phyloP scores from a whole-genome alignment of 2,888 invertebrate species.

The Diplazon laetatorius region DNA sequence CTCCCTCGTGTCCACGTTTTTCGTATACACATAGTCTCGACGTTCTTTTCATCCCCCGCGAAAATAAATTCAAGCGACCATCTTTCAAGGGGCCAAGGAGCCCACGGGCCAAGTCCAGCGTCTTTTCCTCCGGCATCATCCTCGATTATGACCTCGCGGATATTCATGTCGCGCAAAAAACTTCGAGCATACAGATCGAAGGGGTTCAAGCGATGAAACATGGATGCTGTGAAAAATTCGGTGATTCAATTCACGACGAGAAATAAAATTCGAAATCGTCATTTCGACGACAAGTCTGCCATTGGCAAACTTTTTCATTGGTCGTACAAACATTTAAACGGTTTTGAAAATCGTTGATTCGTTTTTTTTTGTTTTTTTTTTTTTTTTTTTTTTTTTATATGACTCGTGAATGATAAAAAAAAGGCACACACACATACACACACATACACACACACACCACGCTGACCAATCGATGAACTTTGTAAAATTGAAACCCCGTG shows the following conservation, averaged over 20 bases:
- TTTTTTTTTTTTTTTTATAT: too few relatives aligned
- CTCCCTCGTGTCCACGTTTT: slow-evolving; percentile 17
- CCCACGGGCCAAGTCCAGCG: slow-evolving; percentile 6
- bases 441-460: too few relatives aligned
- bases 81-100: slow-evolving; percentile 43
- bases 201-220: neutral
- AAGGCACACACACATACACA: too few relatives aligned
- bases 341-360: too few relatives aligned
- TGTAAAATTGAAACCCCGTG: too few relatives aligned
- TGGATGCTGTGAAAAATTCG: slow-evolving; percentile 33
- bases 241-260: neutral
- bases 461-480: too few relatives aligned
- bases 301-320: too few relatives aligned
- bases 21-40: slow-evolving; percentile 14
- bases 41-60: slow-evolving; percentile 39
- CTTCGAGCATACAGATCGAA: neutral
- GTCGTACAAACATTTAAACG: too few relatives aligned
- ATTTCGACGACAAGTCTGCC: too few relatives aligned
- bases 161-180: slow-evolving; percentile 37
- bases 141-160: slow-evolving; percentile 31
- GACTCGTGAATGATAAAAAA: too few relatives aligned
- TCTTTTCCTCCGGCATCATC: slow-evolving; percentile 22
- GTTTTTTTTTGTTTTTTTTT: too few relatives aligned
- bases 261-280: too few relatives aligned
- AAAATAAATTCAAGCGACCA: slow-evolving; percentile 45